Percentiles rank a stretch among this genome's conserved stretches.
phyloP scores from a whole-genome alignment of 2,113 vertebrate genomes.

The Notarius quadriscutis region DNA sequence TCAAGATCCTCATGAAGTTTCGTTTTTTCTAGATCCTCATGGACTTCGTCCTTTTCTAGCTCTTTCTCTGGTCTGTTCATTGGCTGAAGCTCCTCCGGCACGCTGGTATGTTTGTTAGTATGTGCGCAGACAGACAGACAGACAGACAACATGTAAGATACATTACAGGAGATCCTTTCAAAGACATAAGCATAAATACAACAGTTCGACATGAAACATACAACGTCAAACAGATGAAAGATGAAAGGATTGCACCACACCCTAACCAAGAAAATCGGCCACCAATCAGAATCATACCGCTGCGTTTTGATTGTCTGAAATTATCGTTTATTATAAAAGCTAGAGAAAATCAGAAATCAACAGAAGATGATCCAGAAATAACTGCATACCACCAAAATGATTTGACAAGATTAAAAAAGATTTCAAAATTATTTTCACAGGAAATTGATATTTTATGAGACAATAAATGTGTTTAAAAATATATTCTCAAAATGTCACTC shows the following conservation, averaged over 20 bases:
- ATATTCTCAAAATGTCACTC: background rate
- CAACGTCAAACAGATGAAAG: background rate
- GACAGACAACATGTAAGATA: background rate
- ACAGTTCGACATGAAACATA: background rate
- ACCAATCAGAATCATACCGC: background rate
- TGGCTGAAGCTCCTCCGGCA: background rate
- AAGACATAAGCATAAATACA: background rate
- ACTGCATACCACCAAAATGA: background rate
- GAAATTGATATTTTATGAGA: constrained; percentile 22
- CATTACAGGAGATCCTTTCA: background rate
- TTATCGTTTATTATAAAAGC: background rate
- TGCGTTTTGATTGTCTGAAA: background rate
- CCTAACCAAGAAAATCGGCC: background rate
- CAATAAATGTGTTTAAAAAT: background rate
- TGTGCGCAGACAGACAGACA: background rate
- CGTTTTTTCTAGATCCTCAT: background rate
- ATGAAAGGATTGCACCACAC: background rate
- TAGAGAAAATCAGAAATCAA: background rate
- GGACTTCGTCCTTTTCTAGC: background rate
- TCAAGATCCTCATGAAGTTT: background rate
- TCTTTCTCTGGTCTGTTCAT: background rate
- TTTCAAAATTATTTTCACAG: background rate
- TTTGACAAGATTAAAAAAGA: background rate
- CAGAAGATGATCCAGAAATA: background rate
- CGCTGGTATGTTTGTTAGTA: background rate